Evolutionary conservation across 64 coral and sea anemone species (phyloP), one percentile per base, ranked within the genome.

Genomic region (Pachyseris speciosa): DNA sequence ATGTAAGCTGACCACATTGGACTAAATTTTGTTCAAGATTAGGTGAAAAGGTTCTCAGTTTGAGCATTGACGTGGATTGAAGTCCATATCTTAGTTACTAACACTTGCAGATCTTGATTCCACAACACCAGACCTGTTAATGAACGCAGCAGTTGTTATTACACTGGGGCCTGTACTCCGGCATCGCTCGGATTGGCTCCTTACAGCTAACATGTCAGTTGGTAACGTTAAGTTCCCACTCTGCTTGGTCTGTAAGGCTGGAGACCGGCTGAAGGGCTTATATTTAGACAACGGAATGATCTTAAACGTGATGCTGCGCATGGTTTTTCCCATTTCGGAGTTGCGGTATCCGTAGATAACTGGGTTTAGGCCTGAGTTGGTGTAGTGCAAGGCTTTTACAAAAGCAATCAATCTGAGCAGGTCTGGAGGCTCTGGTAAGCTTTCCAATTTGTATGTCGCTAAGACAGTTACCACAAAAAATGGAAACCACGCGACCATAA

Each of bases 401-500:
- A 68, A 53, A 38, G 84, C 74, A 25, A 93, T 55, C 3, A 93
- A 25, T 5, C 91, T 72, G 1, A 52, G n/a, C 15, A 87, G 17
- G 7, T 69, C 45, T 10, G 52, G 31, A 1, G 77, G 77, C 3
- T n/a, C 20, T 9, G 91, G 84, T n/a, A 93, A 29, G 24, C 64
- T 20, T 37, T 71, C 65, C 47, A 93, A 47, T 0, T 68, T 74
- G 17, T 87, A 87, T 12, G 91, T 86, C 0, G 91, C 91, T 15
- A 80, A 42, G 3, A 59, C 68, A 10, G 84, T 93, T 6, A 78
- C 86, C 7, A 78, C 78, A 69, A 93, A 93, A 10, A 87, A 86
- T 0, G 91, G 91, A 4, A 93, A 57, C 91, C 91, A 93, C 7
- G 86, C 63, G 40, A 93, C 59, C 24, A 93, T 68, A 69, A 93